Evolutionary conservation across 2,113 vertebrate genomes (phyloP).

Genomic region (Gasterosteus nipponicus): DNA sequence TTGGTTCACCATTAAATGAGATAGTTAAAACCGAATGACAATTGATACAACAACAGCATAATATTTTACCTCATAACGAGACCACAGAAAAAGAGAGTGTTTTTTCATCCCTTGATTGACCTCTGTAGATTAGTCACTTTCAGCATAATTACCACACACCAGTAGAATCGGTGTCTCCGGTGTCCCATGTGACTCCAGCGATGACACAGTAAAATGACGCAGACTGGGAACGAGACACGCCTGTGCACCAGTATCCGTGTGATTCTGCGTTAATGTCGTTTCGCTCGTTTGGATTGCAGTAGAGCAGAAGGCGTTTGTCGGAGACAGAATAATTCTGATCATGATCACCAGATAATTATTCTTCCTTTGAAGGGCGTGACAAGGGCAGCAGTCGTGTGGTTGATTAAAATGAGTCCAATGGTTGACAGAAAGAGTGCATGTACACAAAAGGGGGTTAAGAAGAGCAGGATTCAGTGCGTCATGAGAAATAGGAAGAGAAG

Average conservation of each 20-base stretch:
- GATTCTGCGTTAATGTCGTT: conserved; percentile 32
- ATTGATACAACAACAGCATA: not conserved
- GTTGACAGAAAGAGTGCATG: conserved; percentile 32
- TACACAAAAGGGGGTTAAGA: conserved; percentile 18
- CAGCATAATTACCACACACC: conserved; percentile 55
- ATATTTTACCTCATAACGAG: conserved; percentile 1
- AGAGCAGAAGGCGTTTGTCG: conserved; percentile 62
- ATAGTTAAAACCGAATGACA: not conserved
- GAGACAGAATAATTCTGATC: conserved; percentile 66
- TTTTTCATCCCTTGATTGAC: conserved; percentile 33
- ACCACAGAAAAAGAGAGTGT: conserved; percentile 9
- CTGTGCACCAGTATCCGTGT: conserved; percentile 9
- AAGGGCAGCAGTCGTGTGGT: conserved; percentile 4
- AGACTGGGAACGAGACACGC: conserved; percentile 7
- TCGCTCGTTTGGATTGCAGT: conserved; percentile 40
- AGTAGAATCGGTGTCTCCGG: conserved; percentile 47
- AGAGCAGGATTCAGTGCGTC: conserved; percentile 16
- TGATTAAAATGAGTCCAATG: conserved; percentile 35
- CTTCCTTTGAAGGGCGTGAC: conserved; percentile 31
- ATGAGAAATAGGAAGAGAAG: not conserved
- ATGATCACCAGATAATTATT: conserved; percentile 69
- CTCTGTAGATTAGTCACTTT: conserved; percentile 51
- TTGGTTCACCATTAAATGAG: not conserved
- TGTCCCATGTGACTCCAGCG: conserved; percentile 51
- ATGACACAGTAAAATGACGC: conserved; percentile 43